Evolutionary conservation across 2,797 vertebrate species (phyloP).

Genomic region (Chrosomus eos): DNA sequence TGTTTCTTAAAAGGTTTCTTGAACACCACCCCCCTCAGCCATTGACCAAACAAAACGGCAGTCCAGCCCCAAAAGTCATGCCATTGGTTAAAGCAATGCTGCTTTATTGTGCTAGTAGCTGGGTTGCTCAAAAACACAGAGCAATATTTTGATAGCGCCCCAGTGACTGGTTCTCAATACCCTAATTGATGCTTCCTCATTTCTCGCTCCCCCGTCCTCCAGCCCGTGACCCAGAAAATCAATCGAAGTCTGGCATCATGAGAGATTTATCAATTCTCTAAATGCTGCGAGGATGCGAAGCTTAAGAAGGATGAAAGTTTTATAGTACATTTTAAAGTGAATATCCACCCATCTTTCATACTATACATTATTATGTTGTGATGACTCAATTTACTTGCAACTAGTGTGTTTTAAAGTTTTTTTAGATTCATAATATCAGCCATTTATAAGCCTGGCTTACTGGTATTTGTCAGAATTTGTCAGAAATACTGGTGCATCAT

Average conservation of each 20-base stretch:
- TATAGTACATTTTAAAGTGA: not conserved
- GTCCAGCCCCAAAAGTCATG: not conserved
- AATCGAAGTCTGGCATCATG: not conserved
- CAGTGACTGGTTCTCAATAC: not conserved
- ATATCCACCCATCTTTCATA: not conserved
- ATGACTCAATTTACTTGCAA: not conserved
- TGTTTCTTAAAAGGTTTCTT: not conserved
- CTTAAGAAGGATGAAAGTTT: not conserved
- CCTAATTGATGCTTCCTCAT: not conserved
- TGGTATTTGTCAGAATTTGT: not conserved
- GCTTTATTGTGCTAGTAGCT: not conserved
- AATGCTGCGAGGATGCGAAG: not conserved
- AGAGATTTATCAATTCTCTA: constrained; percentile 9
- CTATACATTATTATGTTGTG: not conserved
- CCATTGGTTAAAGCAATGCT: not conserved
- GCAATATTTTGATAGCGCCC: not conserved
- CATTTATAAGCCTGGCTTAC: not conserved
- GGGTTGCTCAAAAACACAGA: not conserved
- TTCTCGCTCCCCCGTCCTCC: not conserved
- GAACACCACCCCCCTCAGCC: not conserved
- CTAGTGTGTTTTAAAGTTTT: not conserved
- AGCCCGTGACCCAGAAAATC: not conserved
- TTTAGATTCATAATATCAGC: not conserved
- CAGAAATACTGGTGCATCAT: not conserved
- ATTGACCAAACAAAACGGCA: not conserved